phyloP scores from a whole-genome alignment of 2,888 invertebrate genomes.

The Conomelus anceps region DNA sequence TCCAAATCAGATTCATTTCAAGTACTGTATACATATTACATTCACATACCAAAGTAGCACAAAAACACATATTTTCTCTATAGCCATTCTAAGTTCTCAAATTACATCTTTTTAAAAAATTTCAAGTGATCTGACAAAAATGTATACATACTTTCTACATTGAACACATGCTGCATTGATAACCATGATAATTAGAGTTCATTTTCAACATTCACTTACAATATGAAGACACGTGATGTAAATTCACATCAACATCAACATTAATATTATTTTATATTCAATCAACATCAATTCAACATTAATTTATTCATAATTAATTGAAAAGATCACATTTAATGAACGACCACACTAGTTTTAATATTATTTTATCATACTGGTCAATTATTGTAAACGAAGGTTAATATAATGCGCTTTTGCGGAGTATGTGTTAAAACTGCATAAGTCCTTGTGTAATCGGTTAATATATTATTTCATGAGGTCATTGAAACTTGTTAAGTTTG shows the following conservation, averaged over 20 bases:
- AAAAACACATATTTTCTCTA: background rate
- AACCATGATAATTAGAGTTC: background rate
- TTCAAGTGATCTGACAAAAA: background rate
- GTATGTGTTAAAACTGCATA: background rate
- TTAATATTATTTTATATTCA: background rate
- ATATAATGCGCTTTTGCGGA: no score
- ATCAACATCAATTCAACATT: background rate
- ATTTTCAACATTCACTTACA: background rate
- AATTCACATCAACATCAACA: background rate
- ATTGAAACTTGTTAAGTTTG: no score
- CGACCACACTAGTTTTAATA: constrained; percentile 1
- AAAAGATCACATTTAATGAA: constrained; percentile 18
- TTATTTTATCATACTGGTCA: background rate
- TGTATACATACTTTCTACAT: background rate
- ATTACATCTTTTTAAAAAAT: background rate
- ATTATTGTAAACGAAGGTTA: background rate
- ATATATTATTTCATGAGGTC: background rate
- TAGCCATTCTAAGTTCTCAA: background rate
- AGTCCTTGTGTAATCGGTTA: no score
- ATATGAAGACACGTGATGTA: background rate
- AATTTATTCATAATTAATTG: background rate
- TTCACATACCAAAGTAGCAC: background rate
- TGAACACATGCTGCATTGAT: background rate
- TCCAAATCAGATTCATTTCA: no score
- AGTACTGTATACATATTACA: background rate